Evolutionary conservation across 2,113 vertebrate species (phyloP).

Genomic region (Sula dactylatra): DNA sequence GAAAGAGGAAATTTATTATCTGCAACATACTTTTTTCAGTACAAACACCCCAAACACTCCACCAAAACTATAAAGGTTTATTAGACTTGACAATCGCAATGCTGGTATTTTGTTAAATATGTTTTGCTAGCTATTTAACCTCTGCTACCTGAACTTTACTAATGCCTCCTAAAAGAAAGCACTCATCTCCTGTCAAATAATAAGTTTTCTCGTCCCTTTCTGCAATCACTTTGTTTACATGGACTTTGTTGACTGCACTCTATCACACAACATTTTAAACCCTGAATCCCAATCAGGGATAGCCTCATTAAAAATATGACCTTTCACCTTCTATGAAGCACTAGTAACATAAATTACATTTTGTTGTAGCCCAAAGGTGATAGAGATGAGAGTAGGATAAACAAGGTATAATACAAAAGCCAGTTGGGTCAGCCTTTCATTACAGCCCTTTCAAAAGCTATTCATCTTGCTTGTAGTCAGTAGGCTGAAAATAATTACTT

Average conservation of each 20-base stretch:
- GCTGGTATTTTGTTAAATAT: not conserved
- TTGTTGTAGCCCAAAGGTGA: slow-evolving; percentile 86
- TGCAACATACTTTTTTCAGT: not conserved
- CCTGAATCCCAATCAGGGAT: slow-evolving; percentile 19
- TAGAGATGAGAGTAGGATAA: slow-evolving; percentile 87
- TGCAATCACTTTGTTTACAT: not conserved
- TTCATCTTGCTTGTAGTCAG: slow-evolving; percentile 91
- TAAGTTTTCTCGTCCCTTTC: not conserved
- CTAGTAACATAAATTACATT: slow-evolving; percentile 85
- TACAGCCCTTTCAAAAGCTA: slow-evolving; percentile 90
- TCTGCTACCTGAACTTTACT: not conserved
- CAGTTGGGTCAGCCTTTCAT: slow-evolving; percentile 90
- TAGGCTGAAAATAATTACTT: slow-evolving; percentile 89
- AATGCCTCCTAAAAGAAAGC: not conserved
- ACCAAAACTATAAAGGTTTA: not conserved
- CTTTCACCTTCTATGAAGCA: slow-evolving; percentile 65
- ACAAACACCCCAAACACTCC: not conserved
- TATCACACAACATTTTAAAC: slow-evolving; percentile 1
- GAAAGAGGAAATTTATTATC: not conserved
- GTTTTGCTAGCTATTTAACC: not conserved
- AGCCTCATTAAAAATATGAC: slow-evolving; percentile 70
- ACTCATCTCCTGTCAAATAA: not conserved
- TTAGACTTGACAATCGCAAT: not conserved
- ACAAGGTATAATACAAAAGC: slow-evolving; percentile 90
- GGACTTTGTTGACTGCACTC: slow-evolving; percentile 7